Evolutionary conservation across 2,797 vertebrate genomes (phyloP), one percentile per base, ranked within the genome.

Genomic region (Gastrophryne carolinensis): DNA sequence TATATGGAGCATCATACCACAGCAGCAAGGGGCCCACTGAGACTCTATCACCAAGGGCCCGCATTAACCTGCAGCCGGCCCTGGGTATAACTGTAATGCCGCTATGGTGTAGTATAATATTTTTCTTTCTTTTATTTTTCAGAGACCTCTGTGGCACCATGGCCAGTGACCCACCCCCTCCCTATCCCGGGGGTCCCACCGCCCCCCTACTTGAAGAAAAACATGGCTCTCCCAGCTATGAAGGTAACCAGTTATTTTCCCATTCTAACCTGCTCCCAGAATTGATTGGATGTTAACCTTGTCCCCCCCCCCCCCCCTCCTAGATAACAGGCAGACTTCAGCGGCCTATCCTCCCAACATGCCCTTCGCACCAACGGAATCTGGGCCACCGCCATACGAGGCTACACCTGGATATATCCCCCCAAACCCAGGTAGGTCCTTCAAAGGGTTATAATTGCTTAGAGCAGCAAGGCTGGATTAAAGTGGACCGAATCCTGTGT

Each of bases 101-200:
- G n/a, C n/a, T n/a, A n/a, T n/a, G n/a, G n/a, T n/a, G n/a, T n/a
- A n/a, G n/a, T n/a, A n/a, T n/a, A n/a, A n/a, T n/a, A n/a, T n/a
- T n/a, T n/a, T n/a, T 27, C 12, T 15, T 32, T 23, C 17, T 9
- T 24, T 32, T 24, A 12, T 9, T 58, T 26, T 9, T n/a, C 61
- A 91, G 84, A 81, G 75, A 11, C 73, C 6, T 1, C 62, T 21
- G 49, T 9, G 5, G 17, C 79, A 80, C 66, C 32, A 99, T 99
- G 97, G 96, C 97, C 66, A 96, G 70, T 4, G 96, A 98, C 80
- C 96, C 97, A 0, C 97, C 97, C 23, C 97, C 97, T 11, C 97
- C 97, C 1, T 99, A 98, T 75, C 96, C 96, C 0, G 97, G 96
- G 75, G 94, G 95, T 27, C 95, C 96, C 61, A 95, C 92, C 0